Conservation (phyloP, 2,113 vertebrate genomes). For the Aplodontia rufa region DNA sequence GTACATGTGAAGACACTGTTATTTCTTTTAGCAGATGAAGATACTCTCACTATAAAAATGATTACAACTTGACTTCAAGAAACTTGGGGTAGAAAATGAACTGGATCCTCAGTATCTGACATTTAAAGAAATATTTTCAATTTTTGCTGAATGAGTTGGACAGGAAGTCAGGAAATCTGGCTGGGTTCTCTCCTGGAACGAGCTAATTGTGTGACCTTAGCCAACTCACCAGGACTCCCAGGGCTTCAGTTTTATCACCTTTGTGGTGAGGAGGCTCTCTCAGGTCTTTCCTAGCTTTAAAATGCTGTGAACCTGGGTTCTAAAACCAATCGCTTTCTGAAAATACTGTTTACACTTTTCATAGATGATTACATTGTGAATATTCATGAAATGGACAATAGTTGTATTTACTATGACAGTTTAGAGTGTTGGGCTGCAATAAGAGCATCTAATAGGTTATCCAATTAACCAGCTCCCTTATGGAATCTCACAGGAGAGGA, state of each 20-base stretch:
- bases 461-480: not conserved
- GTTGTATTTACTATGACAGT: not conserved
- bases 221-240: not conserved
- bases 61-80: constrained; percentile 25
- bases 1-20: not conserved
- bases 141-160: not conserved
- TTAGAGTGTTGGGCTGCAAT: not conserved
- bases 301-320: not conserved
- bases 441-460: not conserved
- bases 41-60: not conserved
- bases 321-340: not conserved
- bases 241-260: not conserved
- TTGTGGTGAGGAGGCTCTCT: not conserved
- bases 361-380: not conserved
- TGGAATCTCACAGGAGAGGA: not conserved
- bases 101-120: not conserved
- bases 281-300: not conserved
- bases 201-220: not conserved
- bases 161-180: not conserved
- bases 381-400: not conserved
- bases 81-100: not conserved
- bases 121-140: not conserved
- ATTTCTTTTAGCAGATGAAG: constrained; percentile 17
- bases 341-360: not conserved
- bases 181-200: not conserved